Conservation (phyloP, 2,888 invertebrate species). For the Leucophenga montana region DNA sequence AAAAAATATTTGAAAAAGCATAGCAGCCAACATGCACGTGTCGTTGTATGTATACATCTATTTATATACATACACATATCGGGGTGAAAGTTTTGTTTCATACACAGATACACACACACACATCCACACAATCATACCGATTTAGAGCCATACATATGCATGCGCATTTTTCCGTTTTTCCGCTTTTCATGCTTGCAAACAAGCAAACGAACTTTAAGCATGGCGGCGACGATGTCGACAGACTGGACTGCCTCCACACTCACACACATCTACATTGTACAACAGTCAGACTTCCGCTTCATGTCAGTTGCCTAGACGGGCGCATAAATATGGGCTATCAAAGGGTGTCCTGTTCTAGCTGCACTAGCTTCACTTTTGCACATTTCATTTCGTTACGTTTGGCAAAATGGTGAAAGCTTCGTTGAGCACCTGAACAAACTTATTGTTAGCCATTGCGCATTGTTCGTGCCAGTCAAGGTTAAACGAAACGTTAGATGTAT, state of each 20-base stretch:
- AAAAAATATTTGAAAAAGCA: not conserved
- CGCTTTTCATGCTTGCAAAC: conserved; percentile 49
- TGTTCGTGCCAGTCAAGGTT: conserved; percentile 67
- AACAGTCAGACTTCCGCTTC: conserved; percentile 46
- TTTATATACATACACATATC: not conserved
- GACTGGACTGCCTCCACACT: conserved; percentile 7
- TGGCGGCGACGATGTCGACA: conserved; percentile 15
- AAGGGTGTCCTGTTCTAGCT: not conserved
- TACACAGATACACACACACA: not conserved
- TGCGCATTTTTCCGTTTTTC: conserved; percentile 64
- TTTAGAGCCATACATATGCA: conserved; percentile 52
- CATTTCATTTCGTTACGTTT: conserved; percentile 26
- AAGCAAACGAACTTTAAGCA: conserved; percentile 23
- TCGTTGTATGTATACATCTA: too few species aligned
- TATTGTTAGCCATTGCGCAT: conserved; percentile 67
- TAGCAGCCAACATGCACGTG: not conserved
- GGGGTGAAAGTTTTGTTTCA: conserved; percentile 23
- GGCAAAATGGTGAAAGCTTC: conserved; percentile 61
- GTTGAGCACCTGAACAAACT: conserved; percentile 71
- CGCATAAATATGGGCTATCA: not conserved
- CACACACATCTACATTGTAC: not conserved
- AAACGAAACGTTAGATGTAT: conserved; percentile 45
- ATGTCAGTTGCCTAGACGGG: conserved; percentile 38
- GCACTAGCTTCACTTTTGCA: not conserved
- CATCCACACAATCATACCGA: not conserved